Conservation (phyloP, 2,888 invertebrate species). For the Volucella inanis region DNA sequence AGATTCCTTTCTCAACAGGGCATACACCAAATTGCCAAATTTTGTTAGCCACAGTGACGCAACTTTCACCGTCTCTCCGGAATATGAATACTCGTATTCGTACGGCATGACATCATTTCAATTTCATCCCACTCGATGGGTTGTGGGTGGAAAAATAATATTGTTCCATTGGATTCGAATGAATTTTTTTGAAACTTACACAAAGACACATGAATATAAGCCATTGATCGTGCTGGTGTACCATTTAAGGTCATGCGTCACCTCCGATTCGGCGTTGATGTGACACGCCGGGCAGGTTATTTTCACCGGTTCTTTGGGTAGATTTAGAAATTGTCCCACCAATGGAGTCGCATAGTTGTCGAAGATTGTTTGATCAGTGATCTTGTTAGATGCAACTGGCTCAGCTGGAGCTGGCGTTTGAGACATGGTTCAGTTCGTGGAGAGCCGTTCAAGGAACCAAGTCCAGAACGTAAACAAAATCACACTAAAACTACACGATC, state of each 20-base stretch:
- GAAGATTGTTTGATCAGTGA: slow-evolving; percentile 77
- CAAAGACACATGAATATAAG: slow-evolving; percentile 80
- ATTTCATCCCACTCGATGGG: slow-evolving; percentile 3
- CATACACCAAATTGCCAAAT: slow-evolving; percentile 17
- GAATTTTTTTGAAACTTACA: slow-evolving; percentile 77
- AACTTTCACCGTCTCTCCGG: slow-evolving; percentile 1
- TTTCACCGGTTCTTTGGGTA: slow-evolving; percentile 78
- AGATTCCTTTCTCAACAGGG: slow-evolving; percentile 1
- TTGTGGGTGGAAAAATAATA: slow-evolving; percentile 47
- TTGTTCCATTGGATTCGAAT: slow-evolving; percentile 36
- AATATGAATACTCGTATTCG: neutral
- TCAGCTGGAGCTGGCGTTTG: slow-evolving; percentile 36
- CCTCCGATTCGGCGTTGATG: slow-evolving; percentile 77
- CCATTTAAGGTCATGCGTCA: slow-evolving; percentile 80
- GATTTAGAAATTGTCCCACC: slow-evolving; percentile 80
- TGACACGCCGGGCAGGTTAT: slow-evolving; percentile 81
- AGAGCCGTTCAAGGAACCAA: neutral
- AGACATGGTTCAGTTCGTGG: slow-evolving; percentile 11
- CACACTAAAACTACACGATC: slow-evolving; percentile 31
- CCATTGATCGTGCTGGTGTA: slow-evolving; percentile 80
- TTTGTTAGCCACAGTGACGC: slow-evolving; percentile 3
- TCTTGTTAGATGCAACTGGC: slow-evolving; percentile 53
- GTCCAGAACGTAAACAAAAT: slow-evolving; percentile 71
- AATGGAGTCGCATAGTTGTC: slow-evolving; percentile 81
- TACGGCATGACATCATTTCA: slow-evolving; percentile 52